phyloP scores from a whole-genome alignment of 2,888 invertebrate genomes.

The Eupithecia tripunctaria region DNA sequence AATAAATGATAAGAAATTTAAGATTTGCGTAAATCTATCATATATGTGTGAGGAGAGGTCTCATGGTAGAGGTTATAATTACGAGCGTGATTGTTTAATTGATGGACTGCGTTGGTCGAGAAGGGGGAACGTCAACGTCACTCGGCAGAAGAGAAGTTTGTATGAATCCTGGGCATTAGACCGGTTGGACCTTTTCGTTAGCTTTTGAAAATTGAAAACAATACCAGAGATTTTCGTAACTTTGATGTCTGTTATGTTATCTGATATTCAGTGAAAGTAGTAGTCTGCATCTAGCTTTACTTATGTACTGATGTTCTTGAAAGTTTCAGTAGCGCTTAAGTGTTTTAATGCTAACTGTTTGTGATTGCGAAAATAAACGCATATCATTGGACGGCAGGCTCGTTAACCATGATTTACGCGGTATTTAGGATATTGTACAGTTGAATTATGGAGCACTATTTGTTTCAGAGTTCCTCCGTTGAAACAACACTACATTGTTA shows the following conservation, averaged over 20 bases:
- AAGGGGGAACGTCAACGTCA: not conserved
- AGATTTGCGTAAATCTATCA: not conserved
- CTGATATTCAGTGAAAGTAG: too few relatives aligned
- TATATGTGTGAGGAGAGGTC: too few relatives aligned
- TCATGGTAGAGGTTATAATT: not conserved
- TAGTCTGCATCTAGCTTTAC: too few relatives aligned
- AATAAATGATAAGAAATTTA: too few relatives aligned
- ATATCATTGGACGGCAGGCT: too few relatives aligned
- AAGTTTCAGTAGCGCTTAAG: too few relatives aligned
- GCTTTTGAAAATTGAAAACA: not conserved
- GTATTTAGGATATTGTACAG: slow-evolving; percentile 60
- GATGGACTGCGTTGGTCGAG: not conserved
- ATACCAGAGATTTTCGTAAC: not conserved
- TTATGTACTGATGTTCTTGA: not conserved
- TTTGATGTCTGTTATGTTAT: not conserved
- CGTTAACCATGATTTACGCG: slow-evolving; percentile 58
- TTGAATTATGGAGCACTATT: slow-evolving; percentile 60
- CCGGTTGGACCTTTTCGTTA: not conserved
- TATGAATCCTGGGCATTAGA: not conserved
- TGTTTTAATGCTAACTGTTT: too few relatives aligned
- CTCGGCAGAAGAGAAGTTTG: not conserved
- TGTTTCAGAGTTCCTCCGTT: slow-evolving; percentile 53
- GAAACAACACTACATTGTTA: slow-evolving; percentile 2
- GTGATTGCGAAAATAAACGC: too few relatives aligned
- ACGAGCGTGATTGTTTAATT: not conserved